phyloP scores from a whole-genome alignment of 2,888 invertebrate genomes.

The Drosophila testacea region DNA sequence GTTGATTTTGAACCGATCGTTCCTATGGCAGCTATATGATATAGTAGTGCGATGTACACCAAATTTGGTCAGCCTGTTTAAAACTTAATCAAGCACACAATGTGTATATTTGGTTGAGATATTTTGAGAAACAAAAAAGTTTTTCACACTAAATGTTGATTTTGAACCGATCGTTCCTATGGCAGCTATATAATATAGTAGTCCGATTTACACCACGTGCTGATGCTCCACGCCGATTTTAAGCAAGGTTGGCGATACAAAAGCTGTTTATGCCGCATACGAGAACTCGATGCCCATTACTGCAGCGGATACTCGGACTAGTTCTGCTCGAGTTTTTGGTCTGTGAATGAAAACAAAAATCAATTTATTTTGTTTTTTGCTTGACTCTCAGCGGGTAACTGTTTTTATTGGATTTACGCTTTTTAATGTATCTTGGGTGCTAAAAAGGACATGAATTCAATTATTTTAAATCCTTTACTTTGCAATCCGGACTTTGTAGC shows the following conservation, averaged over 20 bases:
- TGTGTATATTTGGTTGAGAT: too few relatives aligned
- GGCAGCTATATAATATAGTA: too few relatives aligned
- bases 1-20: too few relatives aligned
- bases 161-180: too few relatives aligned
- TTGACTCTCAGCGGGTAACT: constrained; percentile 7
- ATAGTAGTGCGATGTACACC: too few relatives aligned
- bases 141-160: too few relatives aligned
- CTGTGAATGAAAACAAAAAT: constrained; percentile 84
- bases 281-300: constrained; percentile 99
- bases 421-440: constrained; percentile 7
- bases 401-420: constrained; percentile 28
- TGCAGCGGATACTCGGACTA: constrained; percentile 95
- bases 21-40: too few relatives aligned
- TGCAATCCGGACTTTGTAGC: neutral
- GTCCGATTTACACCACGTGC: too few relatives aligned
- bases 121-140: too few relatives aligned
- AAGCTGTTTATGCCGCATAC: constrained; percentile 98
- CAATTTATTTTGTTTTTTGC: constrained; percentile 5
- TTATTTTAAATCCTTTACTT: constrained; percentile 27
- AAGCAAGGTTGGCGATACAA: constrained; percentile 96
- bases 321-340: constrained; percentile 91
- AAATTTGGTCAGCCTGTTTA: too few relatives aligned
- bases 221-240: constrained; percentile 96
- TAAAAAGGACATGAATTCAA: constrained; percentile 13
- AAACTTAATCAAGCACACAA: too few relatives aligned